Evolutionary conservation across 2,797 vertebrate species (phyloP).

Genomic region (Chiroxiphia lanceolata): DNA sequence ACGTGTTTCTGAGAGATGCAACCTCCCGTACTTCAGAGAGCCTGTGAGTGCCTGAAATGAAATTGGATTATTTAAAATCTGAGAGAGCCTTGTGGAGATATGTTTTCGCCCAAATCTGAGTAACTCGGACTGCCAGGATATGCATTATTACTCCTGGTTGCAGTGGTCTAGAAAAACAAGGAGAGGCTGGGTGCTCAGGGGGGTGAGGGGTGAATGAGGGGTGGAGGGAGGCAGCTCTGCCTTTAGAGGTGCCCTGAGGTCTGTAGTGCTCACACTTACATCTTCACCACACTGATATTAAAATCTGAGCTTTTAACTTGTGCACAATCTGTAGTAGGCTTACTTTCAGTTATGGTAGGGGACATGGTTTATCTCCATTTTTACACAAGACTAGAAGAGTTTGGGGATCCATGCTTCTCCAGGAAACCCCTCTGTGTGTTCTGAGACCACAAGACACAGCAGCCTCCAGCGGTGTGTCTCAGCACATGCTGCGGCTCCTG

Average conservation of each 20-base stretch:
- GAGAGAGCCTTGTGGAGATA: no score
- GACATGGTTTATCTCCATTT: neutral
- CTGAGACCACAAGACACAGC: neutral
- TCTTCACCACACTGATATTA: accelerated
- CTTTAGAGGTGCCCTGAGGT: neutral
- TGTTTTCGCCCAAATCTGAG: neutral
- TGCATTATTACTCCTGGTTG: neutral
- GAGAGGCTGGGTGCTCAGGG: neutral
- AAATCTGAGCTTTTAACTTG: neutral
- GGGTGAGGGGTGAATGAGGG: neutral
- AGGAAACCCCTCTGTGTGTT: neutral
- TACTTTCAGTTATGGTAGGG: neutral
- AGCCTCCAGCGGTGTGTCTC: neutral
- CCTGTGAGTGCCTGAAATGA: neutral
- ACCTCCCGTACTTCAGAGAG: neutral
- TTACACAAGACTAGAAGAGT: accelerated
- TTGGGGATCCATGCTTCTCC: neutral
- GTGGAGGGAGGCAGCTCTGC: neutral
- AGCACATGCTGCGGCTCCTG: neutral
- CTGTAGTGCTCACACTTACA: neutral
- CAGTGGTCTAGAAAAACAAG: neutral
- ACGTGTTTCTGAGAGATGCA: neutral
- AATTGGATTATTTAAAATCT: neutral
- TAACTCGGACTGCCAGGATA: neutral
- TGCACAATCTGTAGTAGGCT: neutral